Conservation (phyloP, 2,113 vertebrate genomes). For the Numenius arquata region DNA sequence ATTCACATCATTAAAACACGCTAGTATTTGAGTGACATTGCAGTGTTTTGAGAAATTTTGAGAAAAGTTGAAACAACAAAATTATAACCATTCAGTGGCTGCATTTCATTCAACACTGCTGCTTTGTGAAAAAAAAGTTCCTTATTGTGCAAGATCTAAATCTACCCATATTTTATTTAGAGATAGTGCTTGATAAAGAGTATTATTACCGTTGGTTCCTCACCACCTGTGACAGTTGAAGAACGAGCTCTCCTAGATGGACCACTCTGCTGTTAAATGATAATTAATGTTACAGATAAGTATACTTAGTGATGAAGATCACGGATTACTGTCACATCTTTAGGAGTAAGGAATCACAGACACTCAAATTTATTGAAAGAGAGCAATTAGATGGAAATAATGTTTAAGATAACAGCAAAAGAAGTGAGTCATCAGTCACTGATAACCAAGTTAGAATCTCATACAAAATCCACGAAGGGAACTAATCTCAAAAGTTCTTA, state of each 20-base stretch:
- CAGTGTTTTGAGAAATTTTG: neutral
- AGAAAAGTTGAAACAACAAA: neutral
- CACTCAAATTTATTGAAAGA: neutral
- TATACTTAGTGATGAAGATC: neutral
- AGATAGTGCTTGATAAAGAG: constrained; percentile 42
- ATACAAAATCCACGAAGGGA: neutral
- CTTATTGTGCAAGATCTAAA: neutral
- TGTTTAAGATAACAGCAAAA: neutral
- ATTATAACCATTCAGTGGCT: neutral
- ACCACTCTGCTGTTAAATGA: constrained; percentile 88
- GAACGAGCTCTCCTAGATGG: constrained; percentile 91
- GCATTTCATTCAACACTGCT: neutral
- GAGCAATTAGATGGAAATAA: neutral
- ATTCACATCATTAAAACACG: neutral
- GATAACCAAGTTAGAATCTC: neutral
- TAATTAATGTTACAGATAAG: constrained; percentile 71
- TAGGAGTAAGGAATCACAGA: neutral
- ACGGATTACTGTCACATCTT: neutral
- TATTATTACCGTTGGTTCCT: constrained; percentile 93
- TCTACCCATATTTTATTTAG: neutral
- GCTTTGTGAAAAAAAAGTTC: neutral
- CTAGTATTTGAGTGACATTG: neutral
- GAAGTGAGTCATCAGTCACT: neutral
- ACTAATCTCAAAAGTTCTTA: neutral
- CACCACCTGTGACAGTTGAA: constrained; percentile 96